Percentiles rank a stretch among this genome's conserved stretches.
Evolutionary conservation across 2,797 vertebrate species (phyloP).

Genomic region (Myotis vivesi): DNA sequence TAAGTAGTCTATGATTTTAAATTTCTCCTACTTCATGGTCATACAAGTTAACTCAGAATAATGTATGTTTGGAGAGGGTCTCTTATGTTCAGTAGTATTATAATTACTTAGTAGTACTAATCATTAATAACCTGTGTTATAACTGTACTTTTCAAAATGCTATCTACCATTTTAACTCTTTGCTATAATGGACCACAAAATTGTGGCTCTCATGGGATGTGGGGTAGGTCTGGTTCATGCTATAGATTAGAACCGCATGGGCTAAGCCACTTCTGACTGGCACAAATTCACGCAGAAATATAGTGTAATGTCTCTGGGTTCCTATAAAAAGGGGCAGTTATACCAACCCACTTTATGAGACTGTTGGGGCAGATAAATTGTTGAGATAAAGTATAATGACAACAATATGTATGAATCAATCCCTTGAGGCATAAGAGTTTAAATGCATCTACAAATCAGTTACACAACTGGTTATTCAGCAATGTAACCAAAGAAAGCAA

Average conservation of each 20-base stretch:
- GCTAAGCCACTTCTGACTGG: slow-evolving; percentile 47
- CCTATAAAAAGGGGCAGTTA: slow-evolving; percentile 58
- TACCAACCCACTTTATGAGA: slow-evolving; percentile 66
- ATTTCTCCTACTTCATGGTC: slow-evolving; percentile 13
- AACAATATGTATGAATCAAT: slow-evolving; percentile 65
- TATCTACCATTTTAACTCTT: slow-evolving; percentile 44
- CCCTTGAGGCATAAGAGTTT: slow-evolving; percentile 32
- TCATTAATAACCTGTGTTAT: slow-evolving; percentile 33
- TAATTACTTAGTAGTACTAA: slow-evolving; percentile 36
- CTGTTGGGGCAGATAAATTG: slow-evolving; percentile 72
- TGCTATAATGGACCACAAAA: slow-evolving; percentile 25
- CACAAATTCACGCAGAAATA: slow-evolving; percentile 54
- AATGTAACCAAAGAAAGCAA: slow-evolving; percentile 67
- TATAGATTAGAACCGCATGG: slow-evolving; percentile 43
- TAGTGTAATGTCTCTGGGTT: slow-evolving; percentile 53
- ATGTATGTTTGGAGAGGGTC: slow-evolving; percentile 47
- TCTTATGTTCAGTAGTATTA: background rate
- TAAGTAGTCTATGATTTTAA: background rate
- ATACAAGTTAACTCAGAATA: slow-evolving; percentile 47
- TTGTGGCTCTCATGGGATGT: slow-evolving; percentile 43
- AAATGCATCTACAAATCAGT: slow-evolving; percentile 69
- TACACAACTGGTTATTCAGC: slow-evolving; percentile 59
- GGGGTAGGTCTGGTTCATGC: background rate
- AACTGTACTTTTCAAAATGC: slow-evolving; percentile 49
- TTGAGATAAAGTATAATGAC: slow-evolving; percentile 67